Evolutionary conservation across 1,140 invertebrate genomes (phyloP).

Genomic region (Geopemphigus sp.): DNA sequence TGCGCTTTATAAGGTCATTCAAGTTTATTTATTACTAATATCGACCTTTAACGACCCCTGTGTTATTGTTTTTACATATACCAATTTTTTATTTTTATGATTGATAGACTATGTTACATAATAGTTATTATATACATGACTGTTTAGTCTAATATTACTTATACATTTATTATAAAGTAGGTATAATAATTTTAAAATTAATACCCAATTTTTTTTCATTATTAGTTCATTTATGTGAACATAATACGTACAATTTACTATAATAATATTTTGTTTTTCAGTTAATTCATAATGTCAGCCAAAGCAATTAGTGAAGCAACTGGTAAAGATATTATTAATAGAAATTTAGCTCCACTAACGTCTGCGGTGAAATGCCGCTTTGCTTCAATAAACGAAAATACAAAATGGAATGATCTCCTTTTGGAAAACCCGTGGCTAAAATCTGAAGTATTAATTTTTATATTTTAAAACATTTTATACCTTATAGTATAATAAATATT

Average conservation of each 20-base stretch:
- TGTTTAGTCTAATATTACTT: neutral
- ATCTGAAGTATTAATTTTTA: slow-evolving; percentile 61
- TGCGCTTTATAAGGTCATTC: slow-evolving; percentile 37
- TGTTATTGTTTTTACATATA: slow-evolving; percentile 18
- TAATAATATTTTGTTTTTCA: slow-evolving; percentile 35
- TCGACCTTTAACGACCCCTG: slow-evolving; percentile 38
- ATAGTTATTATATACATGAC: neutral
- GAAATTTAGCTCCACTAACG: slow-evolving; percentile 68
- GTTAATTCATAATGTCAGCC: slow-evolving; percentile 77
- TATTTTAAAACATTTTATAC: neutral
- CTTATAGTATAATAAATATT: slow-evolving; percentile 4
- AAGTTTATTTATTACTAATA: slow-evolving; percentile 25
- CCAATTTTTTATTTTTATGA: slow-evolving; percentile 1
- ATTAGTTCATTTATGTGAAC: neutral
- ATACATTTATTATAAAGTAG: neutral
- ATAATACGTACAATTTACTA: neutral
- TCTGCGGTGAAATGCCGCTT: slow-evolving; percentile 76
- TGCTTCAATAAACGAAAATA: slow-evolving; percentile 74
- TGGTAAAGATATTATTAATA: slow-evolving; percentile 91
- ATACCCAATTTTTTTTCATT: neutral
- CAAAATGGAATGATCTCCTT: slow-evolving; percentile 76
- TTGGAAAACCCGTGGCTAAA: slow-evolving; percentile 83
- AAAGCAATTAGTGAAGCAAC: slow-evolving; percentile 96
- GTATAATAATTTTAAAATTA: neutral
- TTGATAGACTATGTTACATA: slow-evolving; percentile 17